These are phyloP conservation scores for Eupithecia subfuscata DNA, from an alignment of 2,888 invertebrate species.

Conservation along the genomic window DNA sequence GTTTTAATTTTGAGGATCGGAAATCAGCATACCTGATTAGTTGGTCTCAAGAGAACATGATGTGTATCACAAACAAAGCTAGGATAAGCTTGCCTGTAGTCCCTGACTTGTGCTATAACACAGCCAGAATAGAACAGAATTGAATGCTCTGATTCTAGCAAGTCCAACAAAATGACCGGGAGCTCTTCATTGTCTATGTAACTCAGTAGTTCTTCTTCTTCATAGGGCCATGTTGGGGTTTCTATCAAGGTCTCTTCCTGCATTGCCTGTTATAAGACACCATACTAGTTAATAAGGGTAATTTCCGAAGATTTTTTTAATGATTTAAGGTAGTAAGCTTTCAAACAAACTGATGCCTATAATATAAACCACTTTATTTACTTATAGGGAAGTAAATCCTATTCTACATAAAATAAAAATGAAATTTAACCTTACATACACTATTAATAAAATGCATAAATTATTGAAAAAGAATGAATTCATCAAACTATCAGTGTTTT, in stretches of 20 bases:
- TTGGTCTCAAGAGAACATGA: slow-evolving; percentile 94
- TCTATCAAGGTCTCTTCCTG: slow-evolving; percentile 88
- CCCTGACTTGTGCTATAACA: slow-evolving; percentile 95
- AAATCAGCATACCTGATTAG: slow-evolving; percentile 90
- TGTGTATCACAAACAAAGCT: slow-evolving; percentile 91
- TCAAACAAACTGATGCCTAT: neutral
- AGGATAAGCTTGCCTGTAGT: slow-evolving; percentile 92
- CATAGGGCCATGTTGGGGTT: slow-evolving; percentile 93
- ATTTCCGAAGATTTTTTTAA: neutral
- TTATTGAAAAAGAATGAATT: neutral
- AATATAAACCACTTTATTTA: neutral
- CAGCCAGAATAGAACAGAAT: slow-evolving; percentile 96
- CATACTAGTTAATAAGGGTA: neutral
- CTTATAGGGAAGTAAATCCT: neutral
- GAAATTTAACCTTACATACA: neutral
- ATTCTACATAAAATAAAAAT: no score
- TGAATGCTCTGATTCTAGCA: slow-evolving; percentile 92
- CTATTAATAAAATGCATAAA: neutral
- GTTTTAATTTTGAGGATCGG: neutral
- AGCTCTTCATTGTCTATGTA: slow-evolving; percentile 96
- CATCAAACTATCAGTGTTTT: neutral
- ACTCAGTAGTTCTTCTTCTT: slow-evolving; percentile 93
- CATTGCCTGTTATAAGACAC: slow-evolving; percentile 28
- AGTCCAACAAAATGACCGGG: slow-evolving; percentile 93
- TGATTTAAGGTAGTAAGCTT: neutral